Base-by-base conservation (phyloP, 30 jellyfish, hydroid and myxozoan genomes). In the Mastigias papua region DNA sequence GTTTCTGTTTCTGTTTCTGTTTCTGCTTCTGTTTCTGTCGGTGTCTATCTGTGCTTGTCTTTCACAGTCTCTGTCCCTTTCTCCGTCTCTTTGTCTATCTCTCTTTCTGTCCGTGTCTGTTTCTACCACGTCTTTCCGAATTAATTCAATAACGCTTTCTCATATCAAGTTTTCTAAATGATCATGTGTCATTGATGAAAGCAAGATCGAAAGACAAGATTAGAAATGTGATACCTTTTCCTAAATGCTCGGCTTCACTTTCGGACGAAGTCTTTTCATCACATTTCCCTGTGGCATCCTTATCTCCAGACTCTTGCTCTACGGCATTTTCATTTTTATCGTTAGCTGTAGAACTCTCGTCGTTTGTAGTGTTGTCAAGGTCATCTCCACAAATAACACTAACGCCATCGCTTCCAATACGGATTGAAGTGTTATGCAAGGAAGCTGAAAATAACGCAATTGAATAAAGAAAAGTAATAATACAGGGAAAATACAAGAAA, bases 301-400 rank as follows among this genome's bases (percentile, higher is more conserved):
- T 57, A 17, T 73, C 80, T 25, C 30, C 58, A 4, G 61, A 7
- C 80, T 69, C 80, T 17, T 69, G 26, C 80, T 54, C 67, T 11
- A 5, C 89, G 13, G 83, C 82, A 3, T 42, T 86, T 6, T 29
- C 51, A 20, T 65, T 23, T 58, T 57, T 64, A 48, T 48, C 60
- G 25, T 83, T 60, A 33, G 68, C 50, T 19, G 88, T 33, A 20
- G 88, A 17, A 21, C 57, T 82, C 46, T 75, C 91, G n/a, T 69
- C 97, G 0, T 60, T 77, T 48, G 60, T 69, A 20, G 92, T 73
- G 34, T 82, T 94, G 67, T 93, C 99, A 17, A 90, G 73, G 20
- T 90, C 87, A 67, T 94, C 99, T 1, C 97, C 99, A 84, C 99
- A 94, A 23, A 83, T 77, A 48, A 94, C 81, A 29, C 97, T 96